Conservation (phyloP, 1,140 invertebrate genomes). For the Apis florea region DNA sequence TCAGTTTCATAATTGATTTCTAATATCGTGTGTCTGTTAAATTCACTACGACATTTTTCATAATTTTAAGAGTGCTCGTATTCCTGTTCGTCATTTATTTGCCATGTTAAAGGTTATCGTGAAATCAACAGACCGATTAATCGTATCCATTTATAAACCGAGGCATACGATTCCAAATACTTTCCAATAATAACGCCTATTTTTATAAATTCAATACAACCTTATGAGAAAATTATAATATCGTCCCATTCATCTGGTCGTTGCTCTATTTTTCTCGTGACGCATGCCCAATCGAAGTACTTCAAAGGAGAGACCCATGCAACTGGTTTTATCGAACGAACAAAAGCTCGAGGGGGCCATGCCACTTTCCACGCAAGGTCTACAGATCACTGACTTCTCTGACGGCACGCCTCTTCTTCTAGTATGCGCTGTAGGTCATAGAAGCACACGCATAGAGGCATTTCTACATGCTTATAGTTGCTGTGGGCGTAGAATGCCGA, state of each 20-base stretch:
- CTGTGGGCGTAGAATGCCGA: background rate
- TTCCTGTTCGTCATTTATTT: background rate
- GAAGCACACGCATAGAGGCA: background rate
- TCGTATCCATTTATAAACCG: background rate
- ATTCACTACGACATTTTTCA: background rate
- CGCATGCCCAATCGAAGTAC: background rate
- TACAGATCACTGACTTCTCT: conserved; percentile 54
- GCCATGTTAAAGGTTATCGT: background rate
- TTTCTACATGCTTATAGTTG: background rate
- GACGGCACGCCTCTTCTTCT: background rate
- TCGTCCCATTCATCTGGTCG: background rate
- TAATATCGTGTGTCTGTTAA: background rate
- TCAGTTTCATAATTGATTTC: conserved; percentile 71
- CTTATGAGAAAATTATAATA: background rate
- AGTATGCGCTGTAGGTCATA: background rate
- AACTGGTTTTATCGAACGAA: conserved; percentile 62
- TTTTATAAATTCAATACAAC: too few species aligned
- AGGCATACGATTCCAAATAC: too few species aligned
- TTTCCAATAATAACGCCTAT: too few species aligned
- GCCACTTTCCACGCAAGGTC: conserved; percentile 48
- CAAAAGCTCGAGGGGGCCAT: background rate
- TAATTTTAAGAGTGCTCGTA: background rate
- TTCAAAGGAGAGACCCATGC: background rate
- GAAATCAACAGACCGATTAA: background rate
- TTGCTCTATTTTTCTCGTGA: background rate